A percentile compares a stretch with the other conserved stretches of the same genome.
Conservation (phyloP, 2,797 vertebrate genomes). For the Sebastes hubbsi region DNA sequence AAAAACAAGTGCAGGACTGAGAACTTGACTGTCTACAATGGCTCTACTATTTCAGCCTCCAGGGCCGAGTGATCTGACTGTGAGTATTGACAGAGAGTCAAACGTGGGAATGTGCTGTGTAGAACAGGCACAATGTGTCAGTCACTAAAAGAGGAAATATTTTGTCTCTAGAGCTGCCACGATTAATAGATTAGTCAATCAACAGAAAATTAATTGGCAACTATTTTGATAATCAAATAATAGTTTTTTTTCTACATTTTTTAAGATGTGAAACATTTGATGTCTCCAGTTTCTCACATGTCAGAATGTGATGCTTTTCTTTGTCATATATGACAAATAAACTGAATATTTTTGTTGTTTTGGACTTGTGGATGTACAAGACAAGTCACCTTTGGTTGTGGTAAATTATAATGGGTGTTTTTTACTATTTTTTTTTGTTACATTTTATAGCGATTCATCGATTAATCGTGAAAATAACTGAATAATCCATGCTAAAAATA, state of each 20-base stretch:
- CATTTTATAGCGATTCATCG: not conserved
- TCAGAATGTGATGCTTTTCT: not conserved
- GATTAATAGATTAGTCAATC: not conserved
- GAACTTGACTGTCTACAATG: not conserved
- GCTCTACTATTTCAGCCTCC: not conserved
- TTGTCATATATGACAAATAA: not conserved
- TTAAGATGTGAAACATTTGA: not conserved
- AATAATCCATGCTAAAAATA: not conserved
- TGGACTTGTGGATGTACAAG: not conserved
- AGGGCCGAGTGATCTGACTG: not conserved
- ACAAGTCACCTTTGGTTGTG: not conserved
- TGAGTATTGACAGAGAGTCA: constrained; percentile 24
- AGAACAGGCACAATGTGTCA: not conserved
- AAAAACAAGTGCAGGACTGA: not conserved
- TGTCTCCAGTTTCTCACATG: not conserved
- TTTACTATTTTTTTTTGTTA: not conserved
- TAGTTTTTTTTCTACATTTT: not conserved
- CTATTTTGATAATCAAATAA: not conserved
- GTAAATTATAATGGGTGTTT: not conserved
- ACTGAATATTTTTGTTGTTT: not conserved
- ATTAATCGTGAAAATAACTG: not conserved
- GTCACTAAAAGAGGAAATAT: not conserved
- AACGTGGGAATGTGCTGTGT: not conserved
- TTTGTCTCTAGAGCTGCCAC: not conserved
- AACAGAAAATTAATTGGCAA: not conserved